Percentiles rank a stretch among this genome's conserved stretches.
These are phyloP conservation scores for Chloropsis hardwickii DNA, from an alignment of 2,113 vertebrate species.

Conservation along the genomic window DNA sequence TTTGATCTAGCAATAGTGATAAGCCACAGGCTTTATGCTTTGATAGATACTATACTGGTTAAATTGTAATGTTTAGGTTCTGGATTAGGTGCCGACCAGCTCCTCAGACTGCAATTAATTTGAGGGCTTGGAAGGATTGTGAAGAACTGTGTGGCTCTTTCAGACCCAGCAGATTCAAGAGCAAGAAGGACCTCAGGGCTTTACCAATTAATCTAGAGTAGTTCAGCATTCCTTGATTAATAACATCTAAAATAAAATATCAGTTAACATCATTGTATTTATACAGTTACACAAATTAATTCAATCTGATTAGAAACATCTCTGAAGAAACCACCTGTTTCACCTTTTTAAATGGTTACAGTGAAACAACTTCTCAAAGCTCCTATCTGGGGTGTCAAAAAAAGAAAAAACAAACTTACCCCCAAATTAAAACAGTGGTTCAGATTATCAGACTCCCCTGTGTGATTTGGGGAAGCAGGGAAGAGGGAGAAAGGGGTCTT, in stretches of 20 bases:
- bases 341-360: conserved; percentile 66
- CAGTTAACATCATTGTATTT: conserved; percentile 48
- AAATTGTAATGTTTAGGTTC: neutral
- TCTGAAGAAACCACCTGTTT: conserved; percentile 66
- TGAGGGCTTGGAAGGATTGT: neutral
- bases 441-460: neutral
- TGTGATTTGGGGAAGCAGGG: neutral
- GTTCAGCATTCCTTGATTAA: conserved; percentile 27
- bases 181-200: neutral
- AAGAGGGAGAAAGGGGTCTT: conserved; percentile 11
- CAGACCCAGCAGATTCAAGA: neutral
- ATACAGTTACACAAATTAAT: conserved; percentile 60
- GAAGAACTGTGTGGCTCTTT: neutral
- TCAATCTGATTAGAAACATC: conserved; percentile 70
- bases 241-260: conserved; percentile 67
- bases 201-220: conserved; percentile 43
- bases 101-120: neutral
- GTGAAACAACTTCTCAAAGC: conserved; percentile 56
- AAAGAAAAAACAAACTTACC: conserved; percentile 44
- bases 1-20: neutral
- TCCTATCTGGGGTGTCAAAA: neutral
- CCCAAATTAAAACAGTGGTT: conserved; percentile 61
- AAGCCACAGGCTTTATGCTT: neutral
- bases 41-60: neutral
- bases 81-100: neutral